Evolutionary conservation across 2,888 invertebrate species (phyloP).

Genomic region (Cosmopolites sordidus): DNA sequence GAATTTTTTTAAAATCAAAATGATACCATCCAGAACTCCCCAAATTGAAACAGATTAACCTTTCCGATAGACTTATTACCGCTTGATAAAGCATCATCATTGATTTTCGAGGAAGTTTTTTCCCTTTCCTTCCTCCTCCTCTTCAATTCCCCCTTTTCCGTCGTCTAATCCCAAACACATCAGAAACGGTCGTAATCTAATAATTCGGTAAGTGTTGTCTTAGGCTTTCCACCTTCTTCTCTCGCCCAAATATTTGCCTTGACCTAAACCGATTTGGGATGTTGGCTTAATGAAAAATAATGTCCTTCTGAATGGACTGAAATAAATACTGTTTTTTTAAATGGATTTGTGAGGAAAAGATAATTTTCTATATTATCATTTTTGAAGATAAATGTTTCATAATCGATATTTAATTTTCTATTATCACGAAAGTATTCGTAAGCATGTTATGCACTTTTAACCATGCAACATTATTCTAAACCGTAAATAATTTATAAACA

Average conservation of each 20-base stretch:
- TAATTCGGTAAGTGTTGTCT: slow-evolving; percentile 15
- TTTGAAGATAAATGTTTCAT: too few relatives aligned
- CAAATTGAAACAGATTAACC: too few relatives aligned
- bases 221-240: slow-evolving; percentile 12
- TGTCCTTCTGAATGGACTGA: too few relatives aligned
- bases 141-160: slow-evolving; percentile 3
- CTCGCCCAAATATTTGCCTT: slow-evolving; percentile 14
- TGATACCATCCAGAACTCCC: not conserved
- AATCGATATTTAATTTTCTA: too few relatives aligned
- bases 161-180: slow-evolving; percentile 9
- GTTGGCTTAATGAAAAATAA: slow-evolving; percentile 3
- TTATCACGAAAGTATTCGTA: too few relatives aligned
- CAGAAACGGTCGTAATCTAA: slow-evolving; percentile 15
- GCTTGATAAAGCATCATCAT: slow-evolving; percentile 5
- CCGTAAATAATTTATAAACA: too few relatives aligned
- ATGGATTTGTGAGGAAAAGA: too few relatives aligned
- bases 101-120: slow-evolving; percentile 3
- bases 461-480: too few relatives aligned
- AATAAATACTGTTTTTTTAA: too few relatives aligned
- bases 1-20: not conserved
- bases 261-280: slow-evolving; percentile 8
- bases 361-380: too few relatives aligned
- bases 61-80: slow-evolving; percentile 1
- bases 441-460: too few relatives aligned
- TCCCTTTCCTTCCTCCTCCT: not conserved